Percentiles rank a stretch among this genome's conserved stretches.
phyloP scores from a whole-genome alignment of 2,888 invertebrate genomes.

The Bellardia pandia region DNA sequence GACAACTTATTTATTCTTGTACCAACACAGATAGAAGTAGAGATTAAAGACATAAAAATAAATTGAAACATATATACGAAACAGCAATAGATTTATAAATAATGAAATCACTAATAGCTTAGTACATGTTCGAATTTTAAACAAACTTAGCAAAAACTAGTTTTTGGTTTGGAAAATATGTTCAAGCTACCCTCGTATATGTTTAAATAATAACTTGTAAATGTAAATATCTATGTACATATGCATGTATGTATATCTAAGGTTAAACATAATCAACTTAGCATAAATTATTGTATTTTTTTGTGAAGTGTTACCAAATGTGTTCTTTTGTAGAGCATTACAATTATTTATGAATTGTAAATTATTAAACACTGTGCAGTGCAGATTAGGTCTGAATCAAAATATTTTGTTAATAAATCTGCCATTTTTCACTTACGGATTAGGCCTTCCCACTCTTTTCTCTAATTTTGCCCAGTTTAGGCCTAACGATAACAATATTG shows the following conservation, averaged over 20 bases:
- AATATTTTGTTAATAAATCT: too few relatives aligned
- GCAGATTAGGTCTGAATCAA: too few relatives aligned
- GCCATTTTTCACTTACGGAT: too few relatives aligned
- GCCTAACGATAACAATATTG: too few relatives aligned
- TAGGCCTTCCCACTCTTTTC: too few relatives aligned
- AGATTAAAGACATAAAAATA: conserved; percentile 17
- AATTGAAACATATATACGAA: conserved; percentile 22
- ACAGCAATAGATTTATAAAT: conserved; percentile 11
- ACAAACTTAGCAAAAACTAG: too few relatives aligned
- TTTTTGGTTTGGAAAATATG: neutral
- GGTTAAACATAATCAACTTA: conserved; percentile 30
- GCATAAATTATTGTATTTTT: conserved; percentile 16
- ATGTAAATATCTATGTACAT: neutral
- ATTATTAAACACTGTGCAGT: too few relatives aligned
- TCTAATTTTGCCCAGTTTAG: too few relatives aligned
- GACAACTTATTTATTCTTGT: conserved; percentile 60
- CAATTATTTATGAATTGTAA: neutral
- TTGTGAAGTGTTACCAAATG: conserved; percentile 6
- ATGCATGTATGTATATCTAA: too few relatives aligned
- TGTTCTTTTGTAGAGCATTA: neutral
- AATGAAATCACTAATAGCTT: neutral
- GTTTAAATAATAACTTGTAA: neutral
- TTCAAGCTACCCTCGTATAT: neutral
- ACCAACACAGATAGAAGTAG: neutral
- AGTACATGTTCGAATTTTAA: too few relatives aligned